Conservation (phyloP, 2,113 vertebrate species). For the Melanerpes formicivorus region DNA sequence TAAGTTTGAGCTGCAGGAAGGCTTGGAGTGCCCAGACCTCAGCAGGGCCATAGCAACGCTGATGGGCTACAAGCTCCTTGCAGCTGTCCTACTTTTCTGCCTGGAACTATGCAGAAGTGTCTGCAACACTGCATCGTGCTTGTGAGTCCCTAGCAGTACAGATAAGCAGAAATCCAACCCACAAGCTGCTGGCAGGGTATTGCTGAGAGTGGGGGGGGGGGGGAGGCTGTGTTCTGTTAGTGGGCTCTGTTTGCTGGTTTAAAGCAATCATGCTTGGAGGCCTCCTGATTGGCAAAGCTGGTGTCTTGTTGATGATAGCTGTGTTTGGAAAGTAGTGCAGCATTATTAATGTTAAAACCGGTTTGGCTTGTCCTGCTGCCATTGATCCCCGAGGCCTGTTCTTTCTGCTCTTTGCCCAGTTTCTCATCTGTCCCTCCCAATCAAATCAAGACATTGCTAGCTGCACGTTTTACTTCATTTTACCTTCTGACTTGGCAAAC, state of each 20-base stretch:
- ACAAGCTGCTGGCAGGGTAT: not conserved
- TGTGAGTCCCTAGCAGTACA: not conserved
- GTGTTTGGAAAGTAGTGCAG: constrained; percentile 70
- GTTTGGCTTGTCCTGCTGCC: constrained; percentile 80
- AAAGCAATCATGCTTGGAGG: constrained; percentile 38
- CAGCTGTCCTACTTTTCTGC: not conserved
- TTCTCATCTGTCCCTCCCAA: constrained; percentile 77
- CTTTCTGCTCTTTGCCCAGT: constrained; percentile 71
- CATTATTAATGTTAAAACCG: constrained; percentile 79
- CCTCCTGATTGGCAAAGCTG: constrained; percentile 63
- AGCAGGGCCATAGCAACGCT: not conserved
- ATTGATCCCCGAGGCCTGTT: constrained; percentile 72
- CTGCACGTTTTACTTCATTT: constrained; percentile 43
- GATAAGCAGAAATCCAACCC: not conserved
- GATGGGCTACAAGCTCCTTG: not conserved
- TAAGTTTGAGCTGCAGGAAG: not conserved
- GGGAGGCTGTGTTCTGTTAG: not conserved
- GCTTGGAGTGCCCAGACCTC: accelerated
- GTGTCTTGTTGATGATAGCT: constrained; percentile 69
- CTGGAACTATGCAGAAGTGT: not conserved
- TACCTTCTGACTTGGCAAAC: not conserved
- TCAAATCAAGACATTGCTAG: constrained; percentile 72
- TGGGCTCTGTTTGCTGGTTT: constrained; percentile 28
- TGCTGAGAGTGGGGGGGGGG: not conserved
- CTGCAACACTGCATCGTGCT: accelerated